phyloP scores from a whole-genome alignment of 1,140 invertebrate species.

The Aphidius gifuensis region DNA sequence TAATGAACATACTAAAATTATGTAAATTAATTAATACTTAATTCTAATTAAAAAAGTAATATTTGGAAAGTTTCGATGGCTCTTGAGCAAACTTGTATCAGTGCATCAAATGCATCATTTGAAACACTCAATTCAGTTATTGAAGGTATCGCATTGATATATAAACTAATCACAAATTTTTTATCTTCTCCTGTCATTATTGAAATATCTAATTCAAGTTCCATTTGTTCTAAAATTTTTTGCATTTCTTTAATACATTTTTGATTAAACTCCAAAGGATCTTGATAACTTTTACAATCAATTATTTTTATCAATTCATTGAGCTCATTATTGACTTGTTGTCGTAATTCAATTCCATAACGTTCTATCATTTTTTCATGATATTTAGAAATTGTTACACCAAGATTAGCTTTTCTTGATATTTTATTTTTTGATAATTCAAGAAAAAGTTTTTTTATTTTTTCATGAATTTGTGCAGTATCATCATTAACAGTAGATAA shows the following conservation, averaged over 20 bases:
- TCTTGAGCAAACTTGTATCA: neutral
- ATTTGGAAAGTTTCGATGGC: neutral
- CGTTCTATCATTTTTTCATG: constrained; percentile 32
- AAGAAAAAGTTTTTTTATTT: constrained; percentile 22
- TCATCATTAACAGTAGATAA: neutral
- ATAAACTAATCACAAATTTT: constrained; percentile 13
- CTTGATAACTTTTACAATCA: neutral
- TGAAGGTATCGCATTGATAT: constrained; percentile 32
- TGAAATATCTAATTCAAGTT: neutral
- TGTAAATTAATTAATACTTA: too few species aligned
- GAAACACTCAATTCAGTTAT: constrained; percentile 34
- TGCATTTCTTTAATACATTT: neutral
- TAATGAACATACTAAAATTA: too few species aligned
- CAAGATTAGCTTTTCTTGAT: constrained; percentile 37
- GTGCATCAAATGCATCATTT: neutral
- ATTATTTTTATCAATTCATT: constrained; percentile 5
- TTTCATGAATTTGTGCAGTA: neutral
- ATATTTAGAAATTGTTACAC: constrained; percentile 41
- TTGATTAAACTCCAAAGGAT: neutral
- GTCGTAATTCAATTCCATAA: constrained; percentile 19
- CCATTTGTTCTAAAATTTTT: neutral
- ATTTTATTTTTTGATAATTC: constrained; percentile 26
- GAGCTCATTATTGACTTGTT: constrained; percentile 24
- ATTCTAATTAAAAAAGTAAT: neutral
- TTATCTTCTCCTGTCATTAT: neutral